Evolutionary conservation across 2,888 invertebrate species (phyloP), one percentile per base, ranked within the genome.

Genomic region (Chloroclysta siterata): DNA sequence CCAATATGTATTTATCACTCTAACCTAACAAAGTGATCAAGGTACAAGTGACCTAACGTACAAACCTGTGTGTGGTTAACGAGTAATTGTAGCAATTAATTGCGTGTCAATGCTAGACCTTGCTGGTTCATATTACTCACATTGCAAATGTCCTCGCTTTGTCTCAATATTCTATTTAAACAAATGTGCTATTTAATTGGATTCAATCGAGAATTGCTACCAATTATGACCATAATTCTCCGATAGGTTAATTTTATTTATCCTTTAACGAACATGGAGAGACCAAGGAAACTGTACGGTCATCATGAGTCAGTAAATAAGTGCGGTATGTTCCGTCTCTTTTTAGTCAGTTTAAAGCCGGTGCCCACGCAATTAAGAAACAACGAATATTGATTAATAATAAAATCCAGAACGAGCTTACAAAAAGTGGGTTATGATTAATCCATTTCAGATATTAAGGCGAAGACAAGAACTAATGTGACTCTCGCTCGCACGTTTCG

Each of bases 81-180:
- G 55, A 58, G 60, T 62, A 60, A 62, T 64, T 64, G 60, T 53
- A 54, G 60, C 58, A 64, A 67, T 72, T 60, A 66, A 53, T 53
- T 53, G 8, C 42, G 39, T 53, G 42, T 66, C 66, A 72, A 64
- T 63, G 67, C 53, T 61, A 59, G 41, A 53, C 62, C 63, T 66
- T 66, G 57, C n/a, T 7, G 46, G 57, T 68, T 66, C 63, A 48
- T 59, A 55, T 63, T 65, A 65, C 66, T 58, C 56, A 66, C 51
- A 63, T 68, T 66, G 56, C 69, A 58, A 67, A 72, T 63, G 71
- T 44, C 66, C 71, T 69, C 52, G 67, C 60, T 50, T 68, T 68
- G 60, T 64, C 54, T 60, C 54, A 71, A 70, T 72, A 65, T 71
- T 73, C 33, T 44, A 57, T 48, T 57, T 74, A 75, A 60, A 75